Evolutionary conservation across 2,113 vertebrate genomes (phyloP).

Genomic region (Bufo gargarizans): DNA sequence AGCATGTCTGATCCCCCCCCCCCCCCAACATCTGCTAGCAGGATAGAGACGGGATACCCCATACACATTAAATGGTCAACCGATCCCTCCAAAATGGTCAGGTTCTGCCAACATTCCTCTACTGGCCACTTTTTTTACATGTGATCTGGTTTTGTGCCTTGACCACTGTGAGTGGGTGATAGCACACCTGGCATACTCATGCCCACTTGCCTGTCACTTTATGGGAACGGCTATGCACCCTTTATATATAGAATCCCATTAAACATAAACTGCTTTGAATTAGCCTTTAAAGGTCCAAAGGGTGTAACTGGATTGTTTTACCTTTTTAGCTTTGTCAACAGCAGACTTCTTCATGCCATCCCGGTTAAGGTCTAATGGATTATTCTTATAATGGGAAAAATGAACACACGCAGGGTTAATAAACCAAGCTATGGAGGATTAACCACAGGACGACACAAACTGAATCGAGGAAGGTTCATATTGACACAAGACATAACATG

Average conservation of each 20-base stretch:
- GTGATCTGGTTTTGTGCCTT: not conserved
- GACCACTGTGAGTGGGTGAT: not conserved
- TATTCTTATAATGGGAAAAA: constrained; percentile 91
- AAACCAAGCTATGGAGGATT: constrained; percentile 75
- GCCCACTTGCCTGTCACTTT: not conserved
- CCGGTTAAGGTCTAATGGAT: constrained; percentile 94
- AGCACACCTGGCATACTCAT: not conserved
- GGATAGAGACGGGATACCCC: not conserved
- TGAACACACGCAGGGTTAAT: constrained; percentile 82
- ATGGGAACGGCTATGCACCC: not conserved
- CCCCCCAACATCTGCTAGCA: not conserved
- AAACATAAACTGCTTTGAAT: not conserved
- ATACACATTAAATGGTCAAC: not conserved
- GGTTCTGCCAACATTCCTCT: not conserved
- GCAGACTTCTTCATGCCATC: constrained; percentile 89
- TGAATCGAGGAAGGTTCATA: constrained; percentile 68
- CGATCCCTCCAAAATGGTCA: not conserved
- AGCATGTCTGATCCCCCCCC: no score
- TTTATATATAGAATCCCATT: not conserved
- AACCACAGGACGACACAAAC: constrained; percentile 68
- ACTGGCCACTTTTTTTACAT: not conserved
- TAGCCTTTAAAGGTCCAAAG: not conserved
- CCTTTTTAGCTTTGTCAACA: constrained; percentile 91
- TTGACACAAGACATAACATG: constrained; percentile 58
- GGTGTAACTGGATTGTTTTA: constrained; percentile 72